Percentiles rank a stretch among this genome's conserved stretches.
Evolutionary conservation across 2,797 vertebrate genomes (phyloP).

Genomic region (Valencia hispanica): DNA sequence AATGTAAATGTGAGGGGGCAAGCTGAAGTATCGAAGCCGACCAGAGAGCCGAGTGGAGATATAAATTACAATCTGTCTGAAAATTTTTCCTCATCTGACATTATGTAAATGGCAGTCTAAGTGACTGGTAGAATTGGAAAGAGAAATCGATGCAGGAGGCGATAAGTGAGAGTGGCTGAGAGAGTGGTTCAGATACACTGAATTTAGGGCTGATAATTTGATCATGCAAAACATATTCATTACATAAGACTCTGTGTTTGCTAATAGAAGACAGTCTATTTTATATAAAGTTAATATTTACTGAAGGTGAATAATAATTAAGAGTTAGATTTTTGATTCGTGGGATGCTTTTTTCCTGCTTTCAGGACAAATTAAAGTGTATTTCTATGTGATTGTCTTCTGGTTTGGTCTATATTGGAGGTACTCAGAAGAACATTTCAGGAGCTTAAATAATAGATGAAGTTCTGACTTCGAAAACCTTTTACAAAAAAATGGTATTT

Average conservation of each 20-base stretch:
- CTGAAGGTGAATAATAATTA: slow-evolving; percentile 15
- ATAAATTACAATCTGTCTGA: slow-evolving; percentile 76
- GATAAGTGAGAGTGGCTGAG: slow-evolving; percentile 73
- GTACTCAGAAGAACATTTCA: background rate
- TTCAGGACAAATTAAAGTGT: slow-evolving; percentile 12
- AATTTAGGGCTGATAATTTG: slow-evolving; percentile 67
- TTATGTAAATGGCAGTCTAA: slow-evolving; percentile 78
- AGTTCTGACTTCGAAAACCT: background rate
- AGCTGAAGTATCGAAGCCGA: slow-evolving; percentile 66
- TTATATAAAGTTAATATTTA: slow-evolving; percentile 54
- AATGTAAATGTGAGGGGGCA: slow-evolving; percentile 77
- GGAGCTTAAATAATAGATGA: background rate
- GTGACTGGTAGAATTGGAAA: slow-evolving; percentile 75
- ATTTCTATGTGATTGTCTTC: slow-evolving; percentile 1
- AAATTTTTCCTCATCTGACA: slow-evolving; percentile 75
- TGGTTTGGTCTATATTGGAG: slow-evolving; percentile 2
- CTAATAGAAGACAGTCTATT: slow-evolving; percentile 37
- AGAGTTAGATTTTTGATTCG: slow-evolving; percentile 15
- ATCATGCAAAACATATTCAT: slow-evolving; percentile 71
- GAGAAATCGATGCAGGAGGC: slow-evolving; percentile 75
- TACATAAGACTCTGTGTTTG: slow-evolving; percentile 55
- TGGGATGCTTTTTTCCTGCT: background rate
- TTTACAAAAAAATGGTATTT: background rate
- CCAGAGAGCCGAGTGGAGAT: slow-evolving; percentile 60
- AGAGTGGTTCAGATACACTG: slow-evolving; percentile 65